Percentiles rank a stretch among this genome's conserved stretches.
Evolutionary conservation across 2,888 invertebrate genomes (phyloP).

Genomic region (Netelia melanura): DNA sequence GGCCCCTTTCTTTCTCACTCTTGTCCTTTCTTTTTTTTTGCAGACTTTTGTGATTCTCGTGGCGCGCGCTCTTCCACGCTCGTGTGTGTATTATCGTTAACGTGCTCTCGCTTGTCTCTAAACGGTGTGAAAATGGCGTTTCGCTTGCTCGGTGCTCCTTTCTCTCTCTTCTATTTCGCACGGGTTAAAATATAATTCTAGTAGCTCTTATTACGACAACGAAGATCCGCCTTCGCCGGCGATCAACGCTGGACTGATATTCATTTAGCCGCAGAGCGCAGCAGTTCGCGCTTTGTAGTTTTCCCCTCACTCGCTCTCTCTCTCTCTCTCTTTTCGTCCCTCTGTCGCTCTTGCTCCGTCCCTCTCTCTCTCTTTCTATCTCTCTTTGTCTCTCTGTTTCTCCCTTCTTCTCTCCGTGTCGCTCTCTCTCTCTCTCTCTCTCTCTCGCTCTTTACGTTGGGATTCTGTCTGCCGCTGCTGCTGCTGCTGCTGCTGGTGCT

Average conservation of each 20-base stretch:
- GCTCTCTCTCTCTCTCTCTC: slow-evolving; percentile 45
- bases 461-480: slow-evolving; percentile 62
- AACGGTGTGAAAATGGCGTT: slow-evolving; percentile 49
- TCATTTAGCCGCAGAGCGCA: slow-evolving; percentile 81
- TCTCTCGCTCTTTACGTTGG: slow-evolving; percentile 60
- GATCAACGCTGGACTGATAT: slow-evolving; percentile 83
- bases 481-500: slow-evolving; percentile 54
- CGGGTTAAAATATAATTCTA: slow-evolving; percentile 16
- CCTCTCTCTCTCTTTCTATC: slow-evolving; percentile 38
- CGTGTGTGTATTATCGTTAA: not conserved
- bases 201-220: slow-evolving; percentile 63
- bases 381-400: slow-evolving; percentile 46
- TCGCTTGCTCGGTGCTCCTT: not conserved
- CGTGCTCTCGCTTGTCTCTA: not conserved
- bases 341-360: slow-evolving; percentile 55
- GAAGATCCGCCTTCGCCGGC: slow-evolving; percentile 81
- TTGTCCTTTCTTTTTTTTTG: slow-evolving; percentile 4
- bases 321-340: slow-evolving; percentile 67
- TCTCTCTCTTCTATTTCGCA: slow-evolving; percentile 25
- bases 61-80: slow-evolving; percentile 1
- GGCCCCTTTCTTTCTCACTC: slow-evolving; percentile 10
- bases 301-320: slow-evolving; percentile 61
- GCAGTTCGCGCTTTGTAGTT: slow-evolving; percentile 74
- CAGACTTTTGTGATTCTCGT: slow-evolving; percentile 2
- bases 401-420: slow-evolving; percentile 65